A percentile compares a stretch with the other conserved stretches of the same genome.
Evolutionary conservation across 1,140 invertebrate genomes (phyloP).

Genomic region (Zaprionus africanus): DNA sequence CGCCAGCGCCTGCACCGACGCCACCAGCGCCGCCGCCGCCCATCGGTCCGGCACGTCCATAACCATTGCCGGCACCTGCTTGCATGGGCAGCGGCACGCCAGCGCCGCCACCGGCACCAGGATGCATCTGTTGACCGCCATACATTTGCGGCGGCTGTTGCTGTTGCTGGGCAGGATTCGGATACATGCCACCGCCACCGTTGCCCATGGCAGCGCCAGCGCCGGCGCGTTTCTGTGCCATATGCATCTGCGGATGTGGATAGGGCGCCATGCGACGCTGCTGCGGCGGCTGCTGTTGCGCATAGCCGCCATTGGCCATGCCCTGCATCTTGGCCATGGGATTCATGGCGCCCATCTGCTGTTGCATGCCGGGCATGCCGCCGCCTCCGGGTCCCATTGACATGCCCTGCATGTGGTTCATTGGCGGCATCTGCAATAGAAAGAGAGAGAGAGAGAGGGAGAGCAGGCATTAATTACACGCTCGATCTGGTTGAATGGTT

Average conservation of each 20-base stretch:
- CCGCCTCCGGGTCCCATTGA: conserved; percentile 85
- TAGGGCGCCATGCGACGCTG: conserved; percentile 91
- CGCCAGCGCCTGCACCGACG: conserved; percentile 49
- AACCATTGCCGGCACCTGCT: conserved; percentile 68
- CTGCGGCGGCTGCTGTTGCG: conserved; percentile 76
- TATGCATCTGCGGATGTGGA: conserved; percentile 91
- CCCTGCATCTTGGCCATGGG: conserved; percentile 84
- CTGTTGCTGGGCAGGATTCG: conserved; percentile 70
- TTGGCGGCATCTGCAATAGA: conserved; percentile 75
- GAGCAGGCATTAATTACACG: background rate
- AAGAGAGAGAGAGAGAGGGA: background rate
- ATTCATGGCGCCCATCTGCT: conserved; percentile 84
- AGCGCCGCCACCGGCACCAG: conserved; percentile 84
- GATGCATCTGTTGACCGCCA: conserved; percentile 83
- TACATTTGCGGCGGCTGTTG: conserved; percentile 83
- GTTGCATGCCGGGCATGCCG: conserved; percentile 60
- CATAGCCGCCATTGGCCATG: conserved; percentile 84
- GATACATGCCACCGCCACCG: conserved; percentile 68
- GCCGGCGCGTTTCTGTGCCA: conserved; percentile 88
- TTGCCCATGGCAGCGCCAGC: conserved; percentile 47
- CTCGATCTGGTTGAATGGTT: background rate
- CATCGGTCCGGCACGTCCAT: conserved; percentile 82
- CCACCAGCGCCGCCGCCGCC: conserved; percentile 57
- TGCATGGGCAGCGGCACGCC: conserved; percentile 82
- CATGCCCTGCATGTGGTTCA: conserved; percentile 84